Conservation (phyloP, 2,113 vertebrate species). For the Thoracochromis brauschi region DNA sequence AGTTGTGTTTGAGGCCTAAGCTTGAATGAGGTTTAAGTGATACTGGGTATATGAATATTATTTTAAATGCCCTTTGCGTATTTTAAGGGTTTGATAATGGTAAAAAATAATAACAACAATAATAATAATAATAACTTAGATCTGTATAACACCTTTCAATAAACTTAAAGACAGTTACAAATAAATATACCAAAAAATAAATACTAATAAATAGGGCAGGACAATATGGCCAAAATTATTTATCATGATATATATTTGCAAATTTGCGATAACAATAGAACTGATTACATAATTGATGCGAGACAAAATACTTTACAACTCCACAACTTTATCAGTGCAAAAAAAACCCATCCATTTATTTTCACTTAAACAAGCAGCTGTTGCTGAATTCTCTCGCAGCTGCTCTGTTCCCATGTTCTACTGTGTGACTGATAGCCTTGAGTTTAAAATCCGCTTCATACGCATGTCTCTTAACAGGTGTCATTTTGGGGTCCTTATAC, state of each 20-base stretch:
- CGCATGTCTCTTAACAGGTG: background rate
- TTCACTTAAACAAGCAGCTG: background rate
- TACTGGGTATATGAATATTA: background rate
- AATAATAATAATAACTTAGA: background rate
- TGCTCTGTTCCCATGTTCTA: background rate
- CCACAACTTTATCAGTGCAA: background rate
- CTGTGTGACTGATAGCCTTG: background rate
- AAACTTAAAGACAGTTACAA: background rate
- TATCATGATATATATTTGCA: background rate
- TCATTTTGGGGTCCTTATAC: background rate
- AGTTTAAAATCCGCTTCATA: background rate
- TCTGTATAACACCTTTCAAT: background rate
- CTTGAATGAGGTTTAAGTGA: background rate
- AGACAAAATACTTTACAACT: background rate
- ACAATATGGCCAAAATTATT: background rate
- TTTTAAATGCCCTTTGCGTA: background rate
- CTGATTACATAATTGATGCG: background rate
- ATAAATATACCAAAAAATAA: background rate
- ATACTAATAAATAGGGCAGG: background rate
- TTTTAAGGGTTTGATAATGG: background rate
- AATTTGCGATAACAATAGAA: background rate
- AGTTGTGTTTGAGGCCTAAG: background rate
- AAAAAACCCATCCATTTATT: fast-evolving
- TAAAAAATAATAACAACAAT: fast-evolving
- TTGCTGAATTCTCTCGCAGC: background rate